Conservation (phyloP, 2,888 invertebrate genomes). For the Petrophora chlorosata region DNA sequence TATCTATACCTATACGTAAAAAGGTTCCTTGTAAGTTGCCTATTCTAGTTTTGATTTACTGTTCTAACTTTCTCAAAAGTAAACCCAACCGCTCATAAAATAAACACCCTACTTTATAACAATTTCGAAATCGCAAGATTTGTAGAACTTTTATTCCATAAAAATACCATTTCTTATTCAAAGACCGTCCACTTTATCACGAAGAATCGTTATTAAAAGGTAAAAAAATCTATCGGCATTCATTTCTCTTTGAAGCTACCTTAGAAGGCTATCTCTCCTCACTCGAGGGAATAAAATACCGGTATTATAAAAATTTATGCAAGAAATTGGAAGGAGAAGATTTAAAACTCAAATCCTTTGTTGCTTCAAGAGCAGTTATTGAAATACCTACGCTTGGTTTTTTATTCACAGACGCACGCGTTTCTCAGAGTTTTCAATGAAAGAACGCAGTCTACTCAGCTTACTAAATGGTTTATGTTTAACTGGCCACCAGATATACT, state of each 20-base stretch:
- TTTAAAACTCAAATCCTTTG: constrained; percentile 31
- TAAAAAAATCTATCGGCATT: constrained; percentile 34
- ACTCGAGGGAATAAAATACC: constrained; percentile 22
- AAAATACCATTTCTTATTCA: constrained; percentile 29
- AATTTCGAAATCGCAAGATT: constrained; percentile 9
- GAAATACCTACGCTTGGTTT: no score
- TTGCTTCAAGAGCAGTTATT: constrained; percentile 26
- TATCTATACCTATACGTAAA: no score
- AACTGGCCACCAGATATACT: no score
- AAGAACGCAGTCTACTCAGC: no score
- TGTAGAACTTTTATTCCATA: constrained; percentile 29
- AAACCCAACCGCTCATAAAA: not conserved
- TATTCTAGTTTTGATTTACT: no score
- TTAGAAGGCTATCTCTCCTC: constrained; percentile 24
- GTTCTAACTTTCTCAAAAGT: not conserved
- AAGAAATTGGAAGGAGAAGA: constrained; percentile 10
- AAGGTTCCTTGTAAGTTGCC: no score
- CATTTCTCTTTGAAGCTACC: constrained; percentile 36
- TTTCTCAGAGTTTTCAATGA: no score
- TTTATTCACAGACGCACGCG: no score
- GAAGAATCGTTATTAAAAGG: constrained; percentile 38
- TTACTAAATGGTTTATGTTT: no score
- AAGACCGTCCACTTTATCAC: constrained; percentile 28
- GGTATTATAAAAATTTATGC: constrained; percentile 25
- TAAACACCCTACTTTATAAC: not conserved